Base-by-base conservation (phyloP, 2,113 vertebrate genomes). In the Pachycephala philippinensis region DNA sequence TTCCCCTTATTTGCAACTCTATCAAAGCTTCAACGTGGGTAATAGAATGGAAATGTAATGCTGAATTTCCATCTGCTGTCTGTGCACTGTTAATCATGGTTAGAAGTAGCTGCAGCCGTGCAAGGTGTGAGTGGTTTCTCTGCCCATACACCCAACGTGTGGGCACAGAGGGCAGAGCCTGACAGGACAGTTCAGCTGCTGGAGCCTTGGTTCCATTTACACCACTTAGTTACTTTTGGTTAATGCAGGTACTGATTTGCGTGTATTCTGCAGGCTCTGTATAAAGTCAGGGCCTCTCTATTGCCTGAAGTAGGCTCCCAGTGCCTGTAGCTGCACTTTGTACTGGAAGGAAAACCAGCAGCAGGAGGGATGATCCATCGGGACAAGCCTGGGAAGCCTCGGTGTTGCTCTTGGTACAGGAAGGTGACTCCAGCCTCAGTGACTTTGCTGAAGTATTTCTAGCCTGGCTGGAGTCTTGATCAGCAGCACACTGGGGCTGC, bases 281-380 rank as follows among this genome's bases (percentile, higher is more conserved):
- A 4, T 17, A 5, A 23, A 70, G n/a, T 8, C 37, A 87, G 30
- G 28, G 15, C 2, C 13, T 19, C 17, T 72, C 15, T 15, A 0
- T 7, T 23, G 35, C 35, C 66, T 63, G 3, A 4, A 39, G 39
- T 11, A 35, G 63, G 37, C 11, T 16, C 7, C 9, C 31, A 13
- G 10, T 5, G 16, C 7, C 0, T 5, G 3, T 3, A 8, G 10
- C 8, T 54, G 7, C 13, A 5, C 35, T 52, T 30, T 10, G 27
- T 20, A 1, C 31, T n/a, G 35, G 0, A 47, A 54, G 9, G 45
- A 18, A 37, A 57, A 6, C 6, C 2, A 19, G 33, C 30, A 86
- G 39, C 28, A 27, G 56, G 27, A 71, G 57, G 35, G 15, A 4
- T 18, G 24, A 10, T 37, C 20, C 6, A 3, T 14, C 1, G 2